Percentiles rank a stretch among this genome's conserved stretches.
Conservation (phyloP, 1,140 invertebrate genomes). For the Harlomillsia oculata region DNA sequence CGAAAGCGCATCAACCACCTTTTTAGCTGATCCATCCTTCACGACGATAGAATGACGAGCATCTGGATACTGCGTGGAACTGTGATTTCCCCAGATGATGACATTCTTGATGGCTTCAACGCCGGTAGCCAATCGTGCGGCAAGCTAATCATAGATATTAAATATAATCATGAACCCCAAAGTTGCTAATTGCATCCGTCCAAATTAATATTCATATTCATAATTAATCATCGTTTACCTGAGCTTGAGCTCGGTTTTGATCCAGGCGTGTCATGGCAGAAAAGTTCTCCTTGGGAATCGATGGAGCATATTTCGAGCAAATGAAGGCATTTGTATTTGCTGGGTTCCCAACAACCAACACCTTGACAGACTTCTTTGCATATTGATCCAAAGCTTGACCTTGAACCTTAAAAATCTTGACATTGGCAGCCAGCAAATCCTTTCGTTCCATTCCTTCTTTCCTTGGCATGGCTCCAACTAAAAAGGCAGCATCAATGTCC, state of each 20-base stretch:
- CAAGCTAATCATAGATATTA: conserved; percentile 41
- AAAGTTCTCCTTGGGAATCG: conserved; percentile 93
- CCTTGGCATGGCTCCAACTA: conserved; percentile 97
- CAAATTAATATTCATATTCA: background rate
- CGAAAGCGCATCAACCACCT: conserved; percentile 63
- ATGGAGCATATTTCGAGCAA: conserved; percentile 82
- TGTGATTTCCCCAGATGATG: conserved; percentile 99
- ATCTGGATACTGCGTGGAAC: conserved; percentile 97
- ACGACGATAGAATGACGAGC: conserved; percentile 69
- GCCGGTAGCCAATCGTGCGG: conserved; percentile 51
- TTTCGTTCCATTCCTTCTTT: conserved; percentile 99
- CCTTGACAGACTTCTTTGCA: conserved; percentile 90
- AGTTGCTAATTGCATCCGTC: too few species aligned
- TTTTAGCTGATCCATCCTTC: conserved; percentile 45
- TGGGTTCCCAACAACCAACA: conserved; percentile 96
- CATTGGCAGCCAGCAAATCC: conserved; percentile 89
- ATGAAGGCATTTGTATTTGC: conserved; percentile 98
- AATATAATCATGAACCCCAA: background rate
- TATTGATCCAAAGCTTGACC: conserved; percentile 85
- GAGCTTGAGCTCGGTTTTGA: conserved; percentile 88
- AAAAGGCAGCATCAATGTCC: conserved; percentile 92
- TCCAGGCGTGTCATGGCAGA: conserved; percentile 96
- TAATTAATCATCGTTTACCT: conserved; percentile 42
- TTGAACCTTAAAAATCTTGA: conserved; percentile 93
- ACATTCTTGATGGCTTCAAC: conserved; percentile 75